A percentile compares a stretch with the other conserved stretches of the same genome.
Conservation (phyloP, 2,888 invertebrate genomes). For the Augiades crinisus region DNA sequence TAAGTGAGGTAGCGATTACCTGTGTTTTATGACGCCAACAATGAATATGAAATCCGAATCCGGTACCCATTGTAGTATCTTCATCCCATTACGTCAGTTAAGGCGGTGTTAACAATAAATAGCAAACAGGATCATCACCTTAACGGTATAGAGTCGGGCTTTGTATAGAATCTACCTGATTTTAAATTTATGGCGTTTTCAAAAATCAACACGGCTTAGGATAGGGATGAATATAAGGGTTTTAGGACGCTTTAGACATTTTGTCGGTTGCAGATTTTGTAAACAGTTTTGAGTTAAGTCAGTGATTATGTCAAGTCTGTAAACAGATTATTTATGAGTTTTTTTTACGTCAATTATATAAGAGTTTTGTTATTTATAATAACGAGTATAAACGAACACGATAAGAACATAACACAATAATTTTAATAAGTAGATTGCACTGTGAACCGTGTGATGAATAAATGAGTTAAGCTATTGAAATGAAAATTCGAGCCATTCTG, state of each 20-base stretch:
- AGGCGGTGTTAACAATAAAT: slow-evolving; percentile 47
- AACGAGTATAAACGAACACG: too few species aligned
- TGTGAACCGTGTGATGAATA: too few species aligned
- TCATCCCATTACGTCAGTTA: slow-evolving; percentile 73
- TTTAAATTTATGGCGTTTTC: slow-evolving; percentile 35
- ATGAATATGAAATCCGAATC: slow-evolving; percentile 48
- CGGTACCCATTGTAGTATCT: slow-evolving; percentile 54
- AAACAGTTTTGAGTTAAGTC: slow-evolving; percentile 19
- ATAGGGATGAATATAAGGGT: slow-evolving; percentile 26
- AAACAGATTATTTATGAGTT: too few species aligned
- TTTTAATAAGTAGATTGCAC: too few species aligned
- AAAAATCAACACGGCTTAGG: slow-evolving; percentile 31
- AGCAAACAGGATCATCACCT: slow-evolving; percentile 65
- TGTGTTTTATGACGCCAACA: slow-evolving; percentile 65
- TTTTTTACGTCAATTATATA: too few species aligned
- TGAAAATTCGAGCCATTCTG: too few species aligned
- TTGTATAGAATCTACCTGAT: slow-evolving; percentile 60
- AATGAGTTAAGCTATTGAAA: too few species aligned
- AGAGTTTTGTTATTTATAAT: too few species aligned
- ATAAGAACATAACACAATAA: too few species aligned
- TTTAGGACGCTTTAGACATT: slow-evolving; percentile 15
- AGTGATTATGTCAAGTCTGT: too few species aligned
- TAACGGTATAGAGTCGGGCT: slow-evolving; percentile 59
- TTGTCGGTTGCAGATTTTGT: slow-evolving; percentile 8
- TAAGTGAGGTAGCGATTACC: slow-evolving; percentile 75